Percentiles rank a stretch among this genome's conserved stretches.
These are phyloP conservation scores for Erpornis zantholeuca DNA, from an alignment of 2,113 vertebrate species.

Conservation along the genomic window DNA sequence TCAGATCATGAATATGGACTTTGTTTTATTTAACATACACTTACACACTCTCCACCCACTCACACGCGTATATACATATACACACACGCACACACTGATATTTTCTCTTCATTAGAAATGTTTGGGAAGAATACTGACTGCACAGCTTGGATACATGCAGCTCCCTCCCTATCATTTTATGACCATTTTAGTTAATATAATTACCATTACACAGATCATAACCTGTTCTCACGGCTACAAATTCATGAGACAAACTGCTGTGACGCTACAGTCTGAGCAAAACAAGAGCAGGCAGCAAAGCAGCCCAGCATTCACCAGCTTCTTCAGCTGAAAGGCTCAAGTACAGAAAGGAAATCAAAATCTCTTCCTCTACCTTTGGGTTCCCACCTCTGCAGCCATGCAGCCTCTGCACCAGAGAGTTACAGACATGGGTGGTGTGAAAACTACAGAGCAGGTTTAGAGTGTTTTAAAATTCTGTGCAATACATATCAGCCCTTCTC, in stretches of 20 bases:
- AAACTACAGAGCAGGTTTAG: background rate
- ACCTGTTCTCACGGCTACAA: constrained; percentile 31
- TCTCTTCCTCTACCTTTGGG: background rate
- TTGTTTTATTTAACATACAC: background rate
- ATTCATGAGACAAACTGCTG: constrained; percentile 3
- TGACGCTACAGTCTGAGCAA: background rate
- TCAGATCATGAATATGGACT: background rate
- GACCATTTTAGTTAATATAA: background rate
- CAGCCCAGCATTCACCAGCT: background rate
- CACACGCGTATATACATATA: rapidly evolving
- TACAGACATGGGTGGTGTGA: background rate
- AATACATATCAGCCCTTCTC: rapidly evolving
- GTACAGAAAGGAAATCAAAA: background rate
- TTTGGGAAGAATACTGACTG: background rate
- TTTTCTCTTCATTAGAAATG: background rate
- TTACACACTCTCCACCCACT: background rate
- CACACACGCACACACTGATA: rapidly evolving
- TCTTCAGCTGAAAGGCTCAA: background rate
- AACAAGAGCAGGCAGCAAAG: background rate
- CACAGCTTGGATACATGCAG: background rate
- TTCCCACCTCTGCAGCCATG: background rate
- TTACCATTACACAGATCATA: background rate
- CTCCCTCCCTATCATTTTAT: background rate
- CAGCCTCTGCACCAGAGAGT: no score
- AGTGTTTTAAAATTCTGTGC: rapidly evolving